Percentiles rank a stretch among this genome's conserved stretches.
These are phyloP conservation scores for Alexandromys oeconomus DNA, from an alignment of 2,797 vertebrate species.

Conservation along the genomic window DNA sequence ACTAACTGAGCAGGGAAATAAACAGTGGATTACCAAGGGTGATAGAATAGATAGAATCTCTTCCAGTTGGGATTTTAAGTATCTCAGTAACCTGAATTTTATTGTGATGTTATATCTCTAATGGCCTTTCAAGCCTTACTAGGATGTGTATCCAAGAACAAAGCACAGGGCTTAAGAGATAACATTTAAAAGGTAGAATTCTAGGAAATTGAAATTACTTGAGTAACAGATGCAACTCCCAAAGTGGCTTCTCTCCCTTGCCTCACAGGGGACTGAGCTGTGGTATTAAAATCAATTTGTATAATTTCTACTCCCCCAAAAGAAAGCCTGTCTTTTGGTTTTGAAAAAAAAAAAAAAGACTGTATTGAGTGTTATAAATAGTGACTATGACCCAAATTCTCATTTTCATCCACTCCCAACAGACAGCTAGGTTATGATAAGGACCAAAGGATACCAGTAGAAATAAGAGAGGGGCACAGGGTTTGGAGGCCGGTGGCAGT, in stretches of 20 bases:
- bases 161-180: conserved; percentile 36
- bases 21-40: neutral
- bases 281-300: conserved; percentile 1
- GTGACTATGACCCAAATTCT: neutral
- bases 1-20: neutral
- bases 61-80: neutral
- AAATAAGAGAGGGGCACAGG: neutral
- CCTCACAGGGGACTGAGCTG: neutral
- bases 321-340: neutral
- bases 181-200: conserved; percentile 45
- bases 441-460: neutral
- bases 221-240: conserved; percentile 6
- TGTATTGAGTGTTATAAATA: neutral
- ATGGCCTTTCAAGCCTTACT: neutral
- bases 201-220: conserved; percentile 23
- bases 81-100: conserved; percentile 34
- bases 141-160: conserved; percentile 43
- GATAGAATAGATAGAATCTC: neutral
- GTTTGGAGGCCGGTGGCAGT: neutral
- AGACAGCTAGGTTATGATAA: neutral
- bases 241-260: conserved; percentile 31
- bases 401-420: neutral
- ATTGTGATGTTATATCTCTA: conserved; percentile 1
- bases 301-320: conserved; percentile 2
- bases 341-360: neutral